Percentiles rank a stretch among this genome's conserved stretches.
These are phyloP conservation scores for Pitta sordida DNA, from an alignment of 2,113 vertebrate genomes.

Conservation along the genomic window DNA sequence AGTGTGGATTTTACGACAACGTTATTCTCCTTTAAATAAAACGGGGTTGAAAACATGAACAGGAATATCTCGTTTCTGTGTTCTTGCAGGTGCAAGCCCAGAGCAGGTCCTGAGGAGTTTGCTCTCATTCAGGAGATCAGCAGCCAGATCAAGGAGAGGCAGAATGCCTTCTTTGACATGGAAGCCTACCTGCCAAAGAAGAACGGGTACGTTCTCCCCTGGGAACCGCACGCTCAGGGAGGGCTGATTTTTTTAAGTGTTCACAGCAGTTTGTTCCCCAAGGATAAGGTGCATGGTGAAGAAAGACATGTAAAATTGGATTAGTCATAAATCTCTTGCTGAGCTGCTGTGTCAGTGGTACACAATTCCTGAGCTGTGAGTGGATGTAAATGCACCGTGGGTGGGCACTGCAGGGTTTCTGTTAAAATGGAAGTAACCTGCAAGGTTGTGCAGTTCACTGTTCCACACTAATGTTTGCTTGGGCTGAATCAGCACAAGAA, in stretches of 20 bases:
- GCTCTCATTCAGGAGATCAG: constrained; percentile 80
- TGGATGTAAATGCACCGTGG: neutral
- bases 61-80: neutral
- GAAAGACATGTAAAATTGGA: constrained; percentile 3
- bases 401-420: neutral
- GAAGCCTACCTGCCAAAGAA: constrained; percentile 98
- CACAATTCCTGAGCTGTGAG: neutral
- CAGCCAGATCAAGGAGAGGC: constrained; percentile 87
- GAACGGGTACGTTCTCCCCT: constrained; percentile 78
- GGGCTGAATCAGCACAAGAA: neutral
- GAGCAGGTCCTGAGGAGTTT: constrained; percentile 75
- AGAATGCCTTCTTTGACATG: constrained; percentile 94
- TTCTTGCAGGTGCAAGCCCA: constrained; percentile 73
- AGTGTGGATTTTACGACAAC: neutral
- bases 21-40: neutral
- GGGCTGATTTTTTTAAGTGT: neutral
- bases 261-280: accelerated
- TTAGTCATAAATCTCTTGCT: constrained; percentile 41
- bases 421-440: neutral
- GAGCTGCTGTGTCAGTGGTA: constrained; percentile 10
- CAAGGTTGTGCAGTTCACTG: neutral
- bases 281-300: neutral
- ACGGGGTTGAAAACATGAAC: neutral
- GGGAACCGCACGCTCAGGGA: accelerated
- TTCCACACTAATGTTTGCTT: neutral